phyloP scores from a whole-genome alignment of 2,113 vertebrate species.

The Symphodus melops region DNA sequence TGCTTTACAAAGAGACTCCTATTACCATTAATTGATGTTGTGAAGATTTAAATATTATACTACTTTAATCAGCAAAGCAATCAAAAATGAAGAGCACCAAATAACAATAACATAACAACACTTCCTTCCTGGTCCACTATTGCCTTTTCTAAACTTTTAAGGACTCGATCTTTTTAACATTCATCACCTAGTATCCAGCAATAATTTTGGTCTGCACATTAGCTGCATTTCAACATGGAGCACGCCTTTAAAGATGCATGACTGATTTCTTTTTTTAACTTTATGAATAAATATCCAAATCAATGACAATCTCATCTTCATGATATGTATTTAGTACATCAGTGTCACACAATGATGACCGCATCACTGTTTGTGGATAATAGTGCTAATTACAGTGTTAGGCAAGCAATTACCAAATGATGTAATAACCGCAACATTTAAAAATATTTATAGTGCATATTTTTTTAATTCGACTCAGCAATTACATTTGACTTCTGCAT shows the following conservation, averaged over 20 bases:
- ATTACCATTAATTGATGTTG: neutral
- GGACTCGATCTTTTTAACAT: neutral
- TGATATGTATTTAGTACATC: constrained; percentile 6
- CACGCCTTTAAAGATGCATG: neutral
- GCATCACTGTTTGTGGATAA: neutral
- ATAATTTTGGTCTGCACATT: neutral
- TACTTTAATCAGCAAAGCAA: neutral
- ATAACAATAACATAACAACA: too few relatives aligned
- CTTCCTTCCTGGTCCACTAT: neutral
- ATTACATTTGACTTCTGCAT: neutral
- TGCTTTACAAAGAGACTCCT: neutral
- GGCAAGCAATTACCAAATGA: neutral
- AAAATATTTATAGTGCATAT: neutral
- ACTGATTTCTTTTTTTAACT: neutral
- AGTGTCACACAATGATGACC: neutral
- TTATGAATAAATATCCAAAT: neutral
- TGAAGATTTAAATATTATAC: constrained; percentile 11
- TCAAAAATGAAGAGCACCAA: neutral
- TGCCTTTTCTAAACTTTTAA: neutral
- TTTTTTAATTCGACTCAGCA: neutral
- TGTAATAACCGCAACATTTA: neutral
- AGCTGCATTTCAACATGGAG: neutral
- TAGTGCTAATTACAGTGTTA: neutral
- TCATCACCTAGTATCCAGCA: neutral
- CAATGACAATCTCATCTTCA: neutral